phyloP scores from a whole-genome alignment of 2,797 vertebrate genomes.

The Momotus momota region DNA sequence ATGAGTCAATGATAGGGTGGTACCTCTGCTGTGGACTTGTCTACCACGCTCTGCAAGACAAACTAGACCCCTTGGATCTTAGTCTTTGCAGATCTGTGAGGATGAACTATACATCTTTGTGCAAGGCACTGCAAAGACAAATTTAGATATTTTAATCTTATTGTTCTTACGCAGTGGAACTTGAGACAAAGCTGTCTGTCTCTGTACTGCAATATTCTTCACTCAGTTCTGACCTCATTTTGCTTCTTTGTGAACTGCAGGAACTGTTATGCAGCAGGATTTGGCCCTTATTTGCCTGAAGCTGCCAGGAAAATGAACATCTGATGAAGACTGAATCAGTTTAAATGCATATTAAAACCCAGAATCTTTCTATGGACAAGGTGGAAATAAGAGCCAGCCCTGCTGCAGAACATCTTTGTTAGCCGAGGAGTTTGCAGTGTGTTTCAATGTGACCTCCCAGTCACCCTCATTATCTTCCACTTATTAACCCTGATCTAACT shows the following conservation, averaged over 20 bases:
- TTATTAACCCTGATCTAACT: constrained; percentile 78
- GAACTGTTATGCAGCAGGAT: neutral
- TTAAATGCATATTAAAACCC: constrained; percentile 20
- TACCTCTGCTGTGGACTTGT: neutral
- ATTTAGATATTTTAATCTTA: neutral
- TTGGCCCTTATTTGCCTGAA: constrained; percentile 20
- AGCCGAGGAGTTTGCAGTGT: constrained; percentile 32
- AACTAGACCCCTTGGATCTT: neutral
- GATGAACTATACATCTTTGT: neutral
- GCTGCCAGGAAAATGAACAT: neutral
- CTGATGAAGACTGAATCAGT: neutral
- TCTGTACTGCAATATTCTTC: neutral
- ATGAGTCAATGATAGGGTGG: neutral
- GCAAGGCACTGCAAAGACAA: neutral
- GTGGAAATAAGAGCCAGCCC: neutral
- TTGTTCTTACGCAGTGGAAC: neutral
- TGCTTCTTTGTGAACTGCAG: neutral
- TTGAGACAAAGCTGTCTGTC: neutral
- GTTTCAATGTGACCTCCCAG: constrained; percentile 74
- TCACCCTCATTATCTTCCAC: constrained; percentile 72
- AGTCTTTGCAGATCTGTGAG: neutral
- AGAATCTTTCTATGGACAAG: neutral
- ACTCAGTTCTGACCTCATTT: neutral
- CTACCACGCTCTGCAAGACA: neutral
- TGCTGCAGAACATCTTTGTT: neutral